Base-by-base conservation (phyloP, 2,113 vertebrate genomes). In the Sphaerodactylus townsendi region DNA sequence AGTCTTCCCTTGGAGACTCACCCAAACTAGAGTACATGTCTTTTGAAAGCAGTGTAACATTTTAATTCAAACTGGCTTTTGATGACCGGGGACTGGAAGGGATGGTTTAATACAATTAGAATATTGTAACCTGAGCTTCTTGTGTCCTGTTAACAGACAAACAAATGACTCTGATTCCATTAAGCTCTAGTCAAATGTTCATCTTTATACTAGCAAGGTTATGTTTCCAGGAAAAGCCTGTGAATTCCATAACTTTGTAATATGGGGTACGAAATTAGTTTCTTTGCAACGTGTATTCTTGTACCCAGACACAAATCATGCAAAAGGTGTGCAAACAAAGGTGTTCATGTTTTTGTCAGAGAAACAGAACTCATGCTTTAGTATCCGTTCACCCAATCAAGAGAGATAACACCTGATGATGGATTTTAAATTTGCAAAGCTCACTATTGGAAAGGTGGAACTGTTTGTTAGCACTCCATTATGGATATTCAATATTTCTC, bases 351-450 rank as follows among this genome's bases (percentile, higher is more conserved):
- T 77, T 74, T 91, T 69, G 56, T 79, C 59, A 85, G 73, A 50
- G 41, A 79, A 72, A 83, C 85, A 88, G 77, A 50, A 46, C 88
- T 90, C 23, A 91, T 70, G 78, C 73, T 44, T 93, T 83, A 66
- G 86, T 81, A 69, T 90, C 80, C 88, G 41, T 81, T 88, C 78
- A 92, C 81, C 85, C 91, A 88, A 92, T 90, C 85, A 91, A 85
- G 92, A 86, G 65, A 72, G 89, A 82, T 90, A 82, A 77, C 88
- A 90, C 90, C 85, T 85, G 92, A 92, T 88, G 85, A 93, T 89
- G 93, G 93, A 94, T 94, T 95, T 94, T 92, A 93, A 87, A 95
- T 93, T 86, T 91, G 84, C 90, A 87, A 92, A 89, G 87, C 88
- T 93, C 89, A 93, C 83, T 79, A 66, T 92, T 92, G 92, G 85